Conservation (phyloP, 2,797 vertebrate species). For the Lophotriccus pileatus region DNA sequence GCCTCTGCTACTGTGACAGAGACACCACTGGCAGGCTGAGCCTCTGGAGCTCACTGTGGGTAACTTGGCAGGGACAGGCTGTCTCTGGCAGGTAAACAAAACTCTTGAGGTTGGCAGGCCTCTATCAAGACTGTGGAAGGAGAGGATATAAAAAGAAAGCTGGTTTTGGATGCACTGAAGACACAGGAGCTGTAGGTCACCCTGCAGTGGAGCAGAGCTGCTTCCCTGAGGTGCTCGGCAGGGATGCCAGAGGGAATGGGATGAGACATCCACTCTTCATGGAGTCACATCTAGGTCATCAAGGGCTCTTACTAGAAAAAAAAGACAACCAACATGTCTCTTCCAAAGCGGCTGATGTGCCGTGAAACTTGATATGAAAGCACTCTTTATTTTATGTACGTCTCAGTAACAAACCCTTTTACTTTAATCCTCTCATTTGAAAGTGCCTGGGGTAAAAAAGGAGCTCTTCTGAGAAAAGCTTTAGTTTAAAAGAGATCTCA, state of each 20-base stretch:
- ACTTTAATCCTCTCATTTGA: not conserved
- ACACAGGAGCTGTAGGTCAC: rapidly evolving
- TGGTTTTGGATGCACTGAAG: not conserved
- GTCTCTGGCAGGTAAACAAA: not conserved
- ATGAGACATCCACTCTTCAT: not conserved
- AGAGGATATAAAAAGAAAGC: not conserved
- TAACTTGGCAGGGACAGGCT: not conserved
- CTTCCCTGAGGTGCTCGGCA: not conserved
- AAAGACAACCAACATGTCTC: not conserved
- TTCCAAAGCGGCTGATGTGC: not conserved
- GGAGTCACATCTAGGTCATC: not conserved
- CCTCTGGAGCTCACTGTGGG: not conserved
- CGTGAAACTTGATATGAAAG: not conserved
- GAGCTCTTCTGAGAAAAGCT: not conserved
- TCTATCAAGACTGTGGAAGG: not conserved
- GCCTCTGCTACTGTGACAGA: not conserved
- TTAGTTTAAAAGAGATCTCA: not conserved
- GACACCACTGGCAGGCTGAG: not conserved
- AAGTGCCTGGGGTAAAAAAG: not conserved
- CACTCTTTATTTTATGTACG: not conserved
- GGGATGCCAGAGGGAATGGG: rapidly evolving
- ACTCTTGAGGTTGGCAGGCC: not conserved
- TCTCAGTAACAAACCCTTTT: not conserved
- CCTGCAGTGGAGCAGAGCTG: rapidly evolving
- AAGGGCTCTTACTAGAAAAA: not conserved